A percentile compares a stretch with the other conserved stretches of the same genome.
Evolutionary conservation across 1,140 invertebrate species (phyloP).

Genomic region (Caenorhabditis latens): DNA sequence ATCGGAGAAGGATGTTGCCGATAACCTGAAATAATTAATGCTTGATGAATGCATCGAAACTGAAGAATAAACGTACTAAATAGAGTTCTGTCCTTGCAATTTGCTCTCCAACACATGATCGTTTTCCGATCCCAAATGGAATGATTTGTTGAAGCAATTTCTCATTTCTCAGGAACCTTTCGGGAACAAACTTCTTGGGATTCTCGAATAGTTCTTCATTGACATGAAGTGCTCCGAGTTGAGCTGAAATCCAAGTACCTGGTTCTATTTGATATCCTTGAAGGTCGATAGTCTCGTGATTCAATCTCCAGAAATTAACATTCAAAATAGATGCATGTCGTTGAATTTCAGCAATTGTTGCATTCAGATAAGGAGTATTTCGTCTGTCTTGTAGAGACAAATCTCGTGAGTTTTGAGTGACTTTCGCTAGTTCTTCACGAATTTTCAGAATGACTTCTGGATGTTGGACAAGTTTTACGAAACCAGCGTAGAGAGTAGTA

Average conservation of each 20-base stretch:
- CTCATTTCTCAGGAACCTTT: neutral
- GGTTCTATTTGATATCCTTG: neutral
- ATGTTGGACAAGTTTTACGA: neutral
- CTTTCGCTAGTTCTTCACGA: slow-evolving; percentile 10
- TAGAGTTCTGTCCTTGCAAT: neutral
- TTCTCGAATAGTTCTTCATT: neutral
- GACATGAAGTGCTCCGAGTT: slow-evolving; percentile 3
- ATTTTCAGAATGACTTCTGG: neutral
- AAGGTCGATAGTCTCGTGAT: neutral
- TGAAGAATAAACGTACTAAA: neutral
- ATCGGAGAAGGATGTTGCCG: slow-evolving; percentile 6
- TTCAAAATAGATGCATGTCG: slow-evolving; percentile 60
- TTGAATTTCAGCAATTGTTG: slow-evolving; percentile 62
- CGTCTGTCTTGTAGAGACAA: slow-evolving; percentile 12
- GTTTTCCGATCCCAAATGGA: slow-evolving; percentile 65
- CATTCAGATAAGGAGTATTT: slow-evolving; percentile 56
- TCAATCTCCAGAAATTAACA: slow-evolving; percentile 57
- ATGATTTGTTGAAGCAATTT: slow-evolving; percentile 58
- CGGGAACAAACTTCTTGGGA: neutral
- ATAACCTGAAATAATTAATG: neutral
- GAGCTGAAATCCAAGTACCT: neutral
- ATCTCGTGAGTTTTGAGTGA: neutral
- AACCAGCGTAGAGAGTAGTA: slow-evolving; percentile 29
- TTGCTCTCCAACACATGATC: slow-evolving; percentile 61
- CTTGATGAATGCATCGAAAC: neutral